Evolutionary conservation across 2,797 vertebrate genomes (phyloP).

Genomic region (Galaxias olidus): DNA sequence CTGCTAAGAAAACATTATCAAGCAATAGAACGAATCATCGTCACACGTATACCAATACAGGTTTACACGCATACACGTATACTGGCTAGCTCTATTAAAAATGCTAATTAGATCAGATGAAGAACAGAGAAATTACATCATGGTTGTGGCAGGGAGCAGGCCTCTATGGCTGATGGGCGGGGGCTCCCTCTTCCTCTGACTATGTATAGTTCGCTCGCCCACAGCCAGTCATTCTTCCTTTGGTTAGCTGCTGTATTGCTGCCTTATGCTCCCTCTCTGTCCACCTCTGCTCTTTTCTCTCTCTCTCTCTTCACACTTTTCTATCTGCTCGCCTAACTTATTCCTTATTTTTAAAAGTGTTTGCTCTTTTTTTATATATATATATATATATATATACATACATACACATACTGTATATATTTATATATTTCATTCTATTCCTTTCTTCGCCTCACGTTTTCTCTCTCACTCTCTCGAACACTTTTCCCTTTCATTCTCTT

Average conservation of each 20-base stretch:
- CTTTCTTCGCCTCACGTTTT: slow-evolving; percentile 11
- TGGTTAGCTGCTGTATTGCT: slow-evolving; percentile 10
- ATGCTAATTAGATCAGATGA: too few relatives aligned
- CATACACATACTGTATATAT: too few relatives aligned
- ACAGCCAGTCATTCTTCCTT: background rate
- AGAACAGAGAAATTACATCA: background rate
- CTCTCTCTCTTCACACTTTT: background rate
- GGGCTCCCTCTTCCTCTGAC: background rate
- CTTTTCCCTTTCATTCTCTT: background rate
- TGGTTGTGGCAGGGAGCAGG: background rate
- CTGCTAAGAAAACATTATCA: too few relatives aligned
- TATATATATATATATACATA: too few relatives aligned
- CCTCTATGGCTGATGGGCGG: background rate
- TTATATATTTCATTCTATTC: background rate
- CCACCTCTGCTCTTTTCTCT: background rate
- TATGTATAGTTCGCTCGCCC: background rate
- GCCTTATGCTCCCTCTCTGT: background rate
- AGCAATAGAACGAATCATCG: too few relatives aligned
- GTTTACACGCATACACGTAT: too few relatives aligned
- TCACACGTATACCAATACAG: too few relatives aligned
- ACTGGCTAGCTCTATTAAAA: too few relatives aligned
- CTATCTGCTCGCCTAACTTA: background rate
- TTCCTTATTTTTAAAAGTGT: too few relatives aligned
- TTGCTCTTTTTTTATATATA: too few relatives aligned
- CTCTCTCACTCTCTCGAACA: slow-evolving; percentile 22